These are phyloP conservation scores for Cylas formicarius DNA, from an alignment of 1,140 invertebrate genomes.

Conservation along the genomic window DNA sequence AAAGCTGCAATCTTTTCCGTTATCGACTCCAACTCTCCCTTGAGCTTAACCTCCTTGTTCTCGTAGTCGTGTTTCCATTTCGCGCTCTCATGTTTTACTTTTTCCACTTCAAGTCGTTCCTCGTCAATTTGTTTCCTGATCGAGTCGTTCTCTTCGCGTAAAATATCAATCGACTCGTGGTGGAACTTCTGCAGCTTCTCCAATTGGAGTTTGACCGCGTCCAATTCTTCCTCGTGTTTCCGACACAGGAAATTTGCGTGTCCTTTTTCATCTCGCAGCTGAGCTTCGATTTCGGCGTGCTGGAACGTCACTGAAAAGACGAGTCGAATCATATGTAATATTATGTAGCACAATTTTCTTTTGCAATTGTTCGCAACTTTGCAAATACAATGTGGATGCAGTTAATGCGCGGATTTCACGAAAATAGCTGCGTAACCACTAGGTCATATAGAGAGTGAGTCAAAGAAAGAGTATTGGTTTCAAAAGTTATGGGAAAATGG, in stretches of 20 bases:
- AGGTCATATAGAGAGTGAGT: too few relatives aligned
- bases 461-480: too few relatives aligned
- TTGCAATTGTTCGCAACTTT: too few relatives aligned
- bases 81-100: constrained; percentile 33
- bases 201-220: constrained; percentile 30
- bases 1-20: constrained; percentile 21
- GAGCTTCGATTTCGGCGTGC: constrained; percentile 28
- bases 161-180: constrained; percentile 35
- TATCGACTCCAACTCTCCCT: constrained; percentile 24
- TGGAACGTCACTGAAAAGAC: constrained; percentile 35
- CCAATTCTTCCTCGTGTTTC: constrained; percentile 34
- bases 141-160: constrained; percentile 39
- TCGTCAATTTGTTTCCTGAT: constrained; percentile 40
- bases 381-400: too few relatives aligned
- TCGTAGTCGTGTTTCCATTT: constrained; percentile 43
- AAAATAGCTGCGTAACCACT: too few relatives aligned
- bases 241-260: constrained; percentile 23
- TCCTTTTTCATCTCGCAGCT: constrained; percentile 26
- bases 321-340: too few relatives aligned
- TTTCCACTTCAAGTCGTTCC: constrained; percentile 35
- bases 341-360: neutral
- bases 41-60: constrained; percentile 32
- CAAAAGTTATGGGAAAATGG: too few relatives aligned
- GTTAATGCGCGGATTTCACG: too few relatives aligned
- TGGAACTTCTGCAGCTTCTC: constrained; percentile 36